Base-by-base conservation (phyloP, 2,113 vertebrate genomes). In the Pterocles burchelli region DNA sequence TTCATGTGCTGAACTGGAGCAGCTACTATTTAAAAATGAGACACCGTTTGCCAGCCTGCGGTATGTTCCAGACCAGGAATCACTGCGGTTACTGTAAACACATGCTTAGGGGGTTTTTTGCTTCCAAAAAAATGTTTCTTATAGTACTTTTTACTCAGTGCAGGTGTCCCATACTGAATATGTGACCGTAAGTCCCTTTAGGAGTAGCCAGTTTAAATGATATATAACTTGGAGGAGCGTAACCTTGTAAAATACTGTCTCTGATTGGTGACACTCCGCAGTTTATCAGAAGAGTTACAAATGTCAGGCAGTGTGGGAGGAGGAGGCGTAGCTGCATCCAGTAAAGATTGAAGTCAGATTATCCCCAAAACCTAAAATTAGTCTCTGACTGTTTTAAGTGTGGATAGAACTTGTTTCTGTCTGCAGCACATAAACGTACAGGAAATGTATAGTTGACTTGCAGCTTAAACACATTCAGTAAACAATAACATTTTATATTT, bases 401-500 rank as follows among this genome's bases (percentile, higher is more conserved):
- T 24, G 41, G 34, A 6, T 24, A 55, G 48, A 62, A 28, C 34
- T 28, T 29, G 15, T 15, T 79, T 80, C 54, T 41, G 3, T 34
- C 54, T 54, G 38, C 31, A 59, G 18, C 9, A 38, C 38, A 5
- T 15, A 55, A 31, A 28, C 21, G 28, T 38, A 5, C 19, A 48
- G 55, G 68, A 68, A 33, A 14, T 3, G 17, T 13, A 3, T 9
- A 38, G 29, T 8, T 52, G 65, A 26, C 14, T 22, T 41, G n/a
- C 20, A 66, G n/a, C 38, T 80, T 28, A 20, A n/a, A 38, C 45
- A 6, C 14, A 7, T 19, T 29, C 21, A 5, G 24, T 65, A 20
- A 65, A n/a, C 0, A 52, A 28, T 15, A 18, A n/a, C 1, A 1
- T 46, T 67, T 61, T 51, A 2, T 8, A 11, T 41, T 6, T 55